Base-by-base conservation (phyloP, 2,888 invertebrate species). In the Ramazzottius varieornatus region DNA sequence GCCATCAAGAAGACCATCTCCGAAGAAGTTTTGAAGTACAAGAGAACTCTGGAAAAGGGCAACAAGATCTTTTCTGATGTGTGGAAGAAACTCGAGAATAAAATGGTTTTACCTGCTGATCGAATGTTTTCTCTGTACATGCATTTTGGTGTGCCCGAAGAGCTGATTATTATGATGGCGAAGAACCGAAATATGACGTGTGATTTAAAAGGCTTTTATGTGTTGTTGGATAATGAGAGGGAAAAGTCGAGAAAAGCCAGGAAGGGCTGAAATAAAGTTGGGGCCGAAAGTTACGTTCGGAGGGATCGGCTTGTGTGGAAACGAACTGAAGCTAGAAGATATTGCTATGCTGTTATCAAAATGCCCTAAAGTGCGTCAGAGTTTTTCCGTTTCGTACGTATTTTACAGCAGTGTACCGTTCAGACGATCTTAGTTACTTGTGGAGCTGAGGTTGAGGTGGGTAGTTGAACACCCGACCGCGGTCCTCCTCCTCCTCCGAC, bases 61-160 rank as follows among this genome's bases (percentile, higher is more conserved):
- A 13, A 4, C 20, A 54, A 54, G 54, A 24, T 24, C n/a, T 54
- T 54, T 24, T 4, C 16, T 4, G 29, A 54, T 8, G 24, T 54
- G 4, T 54, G 54, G 13, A 8, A 29, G 54, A 54, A 54, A 24
- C 54, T 54, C 16, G 54, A 54, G 54, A 54, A 54, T 54, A 54
- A 54, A 29, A 54, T 54, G 54, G 54, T 29, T 4, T 24, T 67
- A 2, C 24, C 29, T 2, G 67, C 68, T 20, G 33, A 66, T 2
- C 32, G 20, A 8, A 64, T 63, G 32, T 67, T 69, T 33, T 8
- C 67, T 16, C 66, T 67, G 24, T 66, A 68, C 33, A 66, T 63
- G n/a, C 66, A 68, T 4, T 69, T 46, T 33, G 67, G 67, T 16
- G 68, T 67, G 32, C 67, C 67, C 67, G 20, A 67, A 16, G 67